phyloP scores from a whole-genome alignment of 2,797 vertebrate species.

The Pseudocheirus occidentalis region DNA sequence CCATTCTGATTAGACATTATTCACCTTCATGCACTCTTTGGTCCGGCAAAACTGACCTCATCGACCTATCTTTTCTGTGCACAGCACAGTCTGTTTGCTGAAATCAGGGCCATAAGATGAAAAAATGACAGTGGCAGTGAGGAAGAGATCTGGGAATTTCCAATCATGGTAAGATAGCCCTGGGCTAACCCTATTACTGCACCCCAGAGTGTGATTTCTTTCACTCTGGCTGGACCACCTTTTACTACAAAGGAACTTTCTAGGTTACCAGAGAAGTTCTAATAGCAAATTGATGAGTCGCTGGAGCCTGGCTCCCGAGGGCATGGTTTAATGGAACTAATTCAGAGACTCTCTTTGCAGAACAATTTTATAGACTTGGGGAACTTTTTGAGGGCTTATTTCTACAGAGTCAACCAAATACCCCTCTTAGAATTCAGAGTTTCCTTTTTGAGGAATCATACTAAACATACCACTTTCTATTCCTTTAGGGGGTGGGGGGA shows the following conservation, averaged over 20 bases:
- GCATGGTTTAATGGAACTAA: background rate
- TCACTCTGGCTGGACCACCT: background rate
- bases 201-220: background rate
- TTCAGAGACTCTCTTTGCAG: background rate
- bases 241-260: background rate
- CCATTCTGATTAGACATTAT: background rate
- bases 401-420: background rate
- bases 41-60: background rate
- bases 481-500: background rate
- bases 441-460: background rate
- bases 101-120: background rate
- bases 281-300: background rate
- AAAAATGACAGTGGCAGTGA: background rate
- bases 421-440: background rate
- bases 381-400: background rate
- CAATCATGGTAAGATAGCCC: background rate
- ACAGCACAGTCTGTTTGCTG: background rate
- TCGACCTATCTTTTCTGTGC: background rate
- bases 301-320: background rate
- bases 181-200: background rate
- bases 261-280: background rate
- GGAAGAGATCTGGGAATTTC: background rate
- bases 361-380: background rate
- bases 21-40: background rate
- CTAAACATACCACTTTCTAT: background rate